phyloP scores from a whole-genome alignment of 2,888 invertebrate species.

The Protonemura montana region DNA sequence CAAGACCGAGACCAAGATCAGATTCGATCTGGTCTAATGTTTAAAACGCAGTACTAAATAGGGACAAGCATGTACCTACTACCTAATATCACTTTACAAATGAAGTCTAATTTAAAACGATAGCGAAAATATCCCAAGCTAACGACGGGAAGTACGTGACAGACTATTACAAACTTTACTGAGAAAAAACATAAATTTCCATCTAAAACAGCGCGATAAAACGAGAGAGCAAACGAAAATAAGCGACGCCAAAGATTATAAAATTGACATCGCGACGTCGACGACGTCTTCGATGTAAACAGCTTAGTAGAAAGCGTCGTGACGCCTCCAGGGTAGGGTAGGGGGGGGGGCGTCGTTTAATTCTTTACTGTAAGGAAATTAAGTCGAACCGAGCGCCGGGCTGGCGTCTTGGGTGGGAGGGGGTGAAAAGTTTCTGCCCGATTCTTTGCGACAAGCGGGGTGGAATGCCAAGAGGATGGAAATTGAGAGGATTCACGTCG shows the following conservation, averaged over 20 bases:
- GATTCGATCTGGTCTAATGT: too few relatives aligned
- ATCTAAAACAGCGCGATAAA: neutral
- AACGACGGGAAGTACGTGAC: too few relatives aligned
- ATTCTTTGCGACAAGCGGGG: neutral
- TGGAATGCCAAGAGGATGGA: neutral
- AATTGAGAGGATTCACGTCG: too few relatives aligned
- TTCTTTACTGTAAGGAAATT: slow-evolving; percentile 7
- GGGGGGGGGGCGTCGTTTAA: slow-evolving; percentile 26
- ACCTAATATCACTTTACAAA: too few relatives aligned
- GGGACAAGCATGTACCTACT: too few relatives aligned
- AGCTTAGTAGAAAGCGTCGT: neutral
- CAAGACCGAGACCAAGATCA: too few relatives aligned
- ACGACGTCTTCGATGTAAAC: neutral
- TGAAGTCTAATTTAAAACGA: too few relatives aligned
- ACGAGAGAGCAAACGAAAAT: neutral
- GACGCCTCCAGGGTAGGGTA: neutral
- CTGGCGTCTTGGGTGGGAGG: neutral
- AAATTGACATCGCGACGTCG: neutral
- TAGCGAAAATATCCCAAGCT: too few relatives aligned
- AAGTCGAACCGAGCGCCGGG: neutral
- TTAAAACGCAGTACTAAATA: too few relatives aligned
- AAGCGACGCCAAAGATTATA: neutral
- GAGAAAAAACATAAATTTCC: too few relatives aligned
- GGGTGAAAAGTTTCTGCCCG: neutral
- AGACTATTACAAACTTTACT: too few relatives aligned